Base-by-base conservation (phyloP, 2,888 invertebrate genomes). In the Trimorus sp. region DNA sequence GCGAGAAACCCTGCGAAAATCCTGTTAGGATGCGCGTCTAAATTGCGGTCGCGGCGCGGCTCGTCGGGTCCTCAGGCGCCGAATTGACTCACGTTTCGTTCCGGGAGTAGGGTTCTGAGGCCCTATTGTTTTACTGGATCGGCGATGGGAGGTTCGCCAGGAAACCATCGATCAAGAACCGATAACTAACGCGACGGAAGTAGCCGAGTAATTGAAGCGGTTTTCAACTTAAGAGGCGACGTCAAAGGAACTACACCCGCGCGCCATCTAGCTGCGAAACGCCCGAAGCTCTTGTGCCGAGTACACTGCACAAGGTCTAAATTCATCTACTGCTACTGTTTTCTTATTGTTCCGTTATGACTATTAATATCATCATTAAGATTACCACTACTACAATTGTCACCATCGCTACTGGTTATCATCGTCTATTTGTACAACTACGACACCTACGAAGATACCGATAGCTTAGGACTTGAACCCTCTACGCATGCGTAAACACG, bases 61-160 rank as follows among this genome's bases (percentile, higher is more conserved):
- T 83, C 81, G 65, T 73, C 73, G 85, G 85, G 85, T 86, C 82
- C 83, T 71, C 84, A 84, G 85, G 77, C 76, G 87, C 88, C 86
- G 89, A 91, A 91, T 91, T 91, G 91, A 91, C 91, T 91, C 91
- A 89, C 90, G 89, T 89, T 89, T 89, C 87, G 88, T 89, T 89
- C 88, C 89, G 91, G 91, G 91, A 91, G 91, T 91, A 91, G 91
- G 88, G 84, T 86, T 84, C 78, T 73, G 77, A 48, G 66, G 82
- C 83, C 85, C 86, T 85, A 85, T 86, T 86, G 70, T 85, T 85
- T 85, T 86, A 83, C 81, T 66, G 86, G 89, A 90, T 89, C 86
- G 86, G 88, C 88, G 81, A 84, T 85, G 82, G 85, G 85, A 90
- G 85, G 48, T 89, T 89, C 63, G 4, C 58, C 26, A 48, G 51